Evolutionary conservation across 2,797 vertebrate species (phyloP).

Genomic region (Tragelaphus oryx): DNA sequence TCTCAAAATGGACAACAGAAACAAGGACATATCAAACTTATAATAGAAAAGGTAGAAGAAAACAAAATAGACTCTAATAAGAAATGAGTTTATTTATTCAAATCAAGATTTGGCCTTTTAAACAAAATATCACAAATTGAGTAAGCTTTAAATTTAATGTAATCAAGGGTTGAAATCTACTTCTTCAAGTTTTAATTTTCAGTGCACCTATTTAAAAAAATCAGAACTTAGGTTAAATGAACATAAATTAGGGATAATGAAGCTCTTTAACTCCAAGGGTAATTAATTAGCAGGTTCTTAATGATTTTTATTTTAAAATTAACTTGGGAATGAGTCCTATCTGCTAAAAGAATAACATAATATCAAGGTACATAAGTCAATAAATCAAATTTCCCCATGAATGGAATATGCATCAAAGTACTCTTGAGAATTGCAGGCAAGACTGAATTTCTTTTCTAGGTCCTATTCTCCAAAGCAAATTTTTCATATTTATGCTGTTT

Average conservation of each 20-base stretch:
- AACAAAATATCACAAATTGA: slow-evolving; percentile 18
- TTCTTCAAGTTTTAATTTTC: slow-evolving; percentile 48
- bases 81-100: slow-evolving; percentile 17
- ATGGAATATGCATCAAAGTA: not conserved
- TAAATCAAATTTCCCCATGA: slow-evolving; percentile 37
- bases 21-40: not conserved
- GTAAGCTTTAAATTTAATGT: not conserved
- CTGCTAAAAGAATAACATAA: slow-evolving; percentile 5
- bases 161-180: not conserved
- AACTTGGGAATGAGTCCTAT: not conserved
- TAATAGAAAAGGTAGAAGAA: not conserved
- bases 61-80: not conserved
- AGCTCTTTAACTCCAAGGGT: not conserved
- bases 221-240: slow-evolving; percentile 18
- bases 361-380: slow-evolving; percentile 3
- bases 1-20: not conserved
- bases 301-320: slow-evolving; percentile 41
- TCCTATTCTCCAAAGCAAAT: slow-evolving; percentile 23
- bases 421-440: not conserved
- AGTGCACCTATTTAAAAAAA: not conserved
- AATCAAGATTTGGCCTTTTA: slow-evolving; percentile 22
- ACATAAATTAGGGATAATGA: slow-evolving; percentile 23
- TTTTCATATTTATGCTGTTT: slow-evolving; percentile 35
- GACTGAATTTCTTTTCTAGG: not conserved
- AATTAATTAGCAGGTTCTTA: slow-evolving; percentile 34